phyloP scores from a whole-genome alignment of 1,140 invertebrate genomes.

The Cyclina sinensis region DNA sequence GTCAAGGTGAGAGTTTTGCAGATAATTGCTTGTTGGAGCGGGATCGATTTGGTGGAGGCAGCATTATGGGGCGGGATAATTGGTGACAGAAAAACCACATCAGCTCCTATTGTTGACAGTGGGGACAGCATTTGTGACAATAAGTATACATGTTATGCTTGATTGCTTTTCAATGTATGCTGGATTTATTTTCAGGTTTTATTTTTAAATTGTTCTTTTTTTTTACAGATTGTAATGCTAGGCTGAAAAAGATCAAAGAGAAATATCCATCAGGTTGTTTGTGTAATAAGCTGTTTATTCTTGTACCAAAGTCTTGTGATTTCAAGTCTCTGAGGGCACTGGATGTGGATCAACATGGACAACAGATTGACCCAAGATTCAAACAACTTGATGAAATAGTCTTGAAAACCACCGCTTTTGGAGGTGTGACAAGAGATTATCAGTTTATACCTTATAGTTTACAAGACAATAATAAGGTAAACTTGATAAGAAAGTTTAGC shows the following conservation, averaged over 20 bases:
- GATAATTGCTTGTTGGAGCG: no score
- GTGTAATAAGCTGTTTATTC: conserved; percentile 3
- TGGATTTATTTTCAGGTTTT: neutral
- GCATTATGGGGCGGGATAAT: no score
- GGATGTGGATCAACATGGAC: conserved; percentile 1
- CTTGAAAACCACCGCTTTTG: neutral
- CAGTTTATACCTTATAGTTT: conserved; percentile 25
- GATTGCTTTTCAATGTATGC: no score
- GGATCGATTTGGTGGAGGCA: no score
- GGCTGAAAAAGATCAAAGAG: neutral
- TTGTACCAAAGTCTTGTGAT: conserved; percentile 32
- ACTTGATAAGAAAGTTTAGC: no score
- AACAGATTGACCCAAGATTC: neutral
- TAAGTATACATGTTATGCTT: no score
- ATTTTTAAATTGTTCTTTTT: neutral
- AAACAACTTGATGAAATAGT: conserved; percentile 8
- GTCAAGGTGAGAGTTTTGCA: no score
- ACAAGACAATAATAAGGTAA: neutral
- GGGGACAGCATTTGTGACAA: no score
- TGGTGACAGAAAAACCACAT: no score
- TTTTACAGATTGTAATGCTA: neutral
- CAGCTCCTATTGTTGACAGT: no score
- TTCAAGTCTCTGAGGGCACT: neutral
- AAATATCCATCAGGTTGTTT: neutral
- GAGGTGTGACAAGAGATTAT: conserved; percentile 4